Base-by-base conservation (phyloP, 30 jellyfish, hydroid and myxozoan genomes). In the Euphysa ruthae region DNA sequence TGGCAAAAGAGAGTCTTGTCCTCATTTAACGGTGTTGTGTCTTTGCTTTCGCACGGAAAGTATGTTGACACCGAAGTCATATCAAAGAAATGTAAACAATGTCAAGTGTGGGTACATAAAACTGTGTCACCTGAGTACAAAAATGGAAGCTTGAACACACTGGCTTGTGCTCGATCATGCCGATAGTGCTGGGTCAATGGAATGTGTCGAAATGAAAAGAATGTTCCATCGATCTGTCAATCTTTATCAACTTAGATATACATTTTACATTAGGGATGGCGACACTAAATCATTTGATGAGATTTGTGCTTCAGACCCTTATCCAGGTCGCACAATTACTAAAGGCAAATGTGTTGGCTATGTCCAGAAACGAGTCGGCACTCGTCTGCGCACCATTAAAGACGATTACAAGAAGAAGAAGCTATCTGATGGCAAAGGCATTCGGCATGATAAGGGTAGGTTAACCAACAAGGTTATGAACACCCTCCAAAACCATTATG, bases 281-380 rank as follows among this genome's bases (percentile, higher is more conserved):
- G 86, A 74, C 23, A 74, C 83, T 1, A 70, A 34, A 61, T 60
- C 81, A 49, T 75, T 34, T 63, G 51, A 10, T 31, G 79, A 75
- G 58, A 70, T 62, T 19, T 49, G 31, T 15, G 55, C 32, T 1
- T 13, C 81, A 25, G 52, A 61, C 42, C 90, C 82, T 46, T 75
- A 68, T 29, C 79, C 79, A 32, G 93, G 82, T 13, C 58, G 32
- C 28, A 66, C 35, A 30, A 38, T 78, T 16, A 54, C 71, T 29
- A 68, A 78, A 49, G 73, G 83, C n/a, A 84, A 78, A 60, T 68
- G 93, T 56, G 62, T 68, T 32, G 85, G 93, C n/a, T 79, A 78
- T 27, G 79, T 78, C 6, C 93, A 78, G 61, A 78, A 78, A 38
- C 93, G 86, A 12, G 63, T 66, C 29, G 86, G 93, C 15, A 62